Evolutionary conservation across 2,113 vertebrate genomes (phyloP).

Genomic region (Elanoides forficatus): DNA sequence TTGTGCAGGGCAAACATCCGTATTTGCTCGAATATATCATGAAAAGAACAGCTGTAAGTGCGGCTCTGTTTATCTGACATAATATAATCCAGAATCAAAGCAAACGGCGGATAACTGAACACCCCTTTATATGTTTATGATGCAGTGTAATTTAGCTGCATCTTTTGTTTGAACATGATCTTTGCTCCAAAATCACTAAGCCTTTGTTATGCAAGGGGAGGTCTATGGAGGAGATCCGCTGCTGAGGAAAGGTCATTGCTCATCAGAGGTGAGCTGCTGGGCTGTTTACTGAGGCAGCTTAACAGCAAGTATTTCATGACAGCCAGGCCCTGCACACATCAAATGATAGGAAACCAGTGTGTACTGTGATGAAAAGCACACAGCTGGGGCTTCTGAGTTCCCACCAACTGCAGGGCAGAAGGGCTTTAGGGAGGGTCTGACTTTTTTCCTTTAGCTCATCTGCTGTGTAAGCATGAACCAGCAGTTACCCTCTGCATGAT

Average conservation of each 20-base stretch:
- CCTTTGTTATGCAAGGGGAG: background rate
- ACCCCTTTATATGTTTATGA: background rate
- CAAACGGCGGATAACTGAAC: background rate
- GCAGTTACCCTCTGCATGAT: background rate
- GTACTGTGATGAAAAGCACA: background rate
- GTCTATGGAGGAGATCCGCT: background rate
- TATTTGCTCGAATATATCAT: background rate
- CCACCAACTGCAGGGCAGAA: background rate
- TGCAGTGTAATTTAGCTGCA: background rate
- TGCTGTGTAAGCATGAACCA: accelerated
- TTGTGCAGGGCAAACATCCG: conserved; percentile 23
- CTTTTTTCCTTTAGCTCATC: background rate
- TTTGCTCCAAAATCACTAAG: background rate
- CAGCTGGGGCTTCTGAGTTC: background rate
- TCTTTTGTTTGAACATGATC: background rate
- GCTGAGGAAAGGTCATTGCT: background rate
- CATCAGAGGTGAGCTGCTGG: background rate
- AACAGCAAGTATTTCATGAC: background rate
- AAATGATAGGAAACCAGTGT: background rate
- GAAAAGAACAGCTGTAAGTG: background rate
- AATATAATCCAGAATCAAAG: background rate
- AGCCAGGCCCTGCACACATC: background rate
- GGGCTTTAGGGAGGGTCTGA: background rate
- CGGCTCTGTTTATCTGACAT: background rate
- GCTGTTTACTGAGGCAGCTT: background rate